phyloP scores from a whole-genome alignment of 2,888 invertebrate genomes.

The Macrosoma leucophasiata region DNA sequence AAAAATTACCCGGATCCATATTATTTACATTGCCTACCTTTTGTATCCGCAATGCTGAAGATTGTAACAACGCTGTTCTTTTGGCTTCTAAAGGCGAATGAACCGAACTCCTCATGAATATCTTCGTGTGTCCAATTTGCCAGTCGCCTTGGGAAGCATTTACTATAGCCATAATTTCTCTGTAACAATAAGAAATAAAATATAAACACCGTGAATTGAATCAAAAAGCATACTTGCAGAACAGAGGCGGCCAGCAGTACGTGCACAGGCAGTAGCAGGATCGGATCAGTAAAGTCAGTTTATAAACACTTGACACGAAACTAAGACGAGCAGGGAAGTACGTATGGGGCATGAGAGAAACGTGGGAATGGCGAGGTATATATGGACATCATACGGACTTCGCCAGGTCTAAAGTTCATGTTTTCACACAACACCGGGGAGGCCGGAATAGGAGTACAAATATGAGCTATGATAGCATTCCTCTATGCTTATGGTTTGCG shows the following conservation, averaged over 20 bases:
- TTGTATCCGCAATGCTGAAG: slow-evolving; percentile 84
- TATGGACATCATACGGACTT: no score
- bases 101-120: slow-evolving; percentile 87
- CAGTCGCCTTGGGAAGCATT: slow-evolving; percentile 85
- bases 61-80: slow-evolving; percentile 80
- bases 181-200: slow-evolving; percentile 26
- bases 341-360: not conserved
- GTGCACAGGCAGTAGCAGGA: not conserved
- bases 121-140: slow-evolving; percentile 92
- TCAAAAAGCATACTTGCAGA: not conserved
- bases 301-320: no score
- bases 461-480: no score
- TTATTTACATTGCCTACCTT: no score
- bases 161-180: slow-evolving; percentile 75
- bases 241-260: not conserved
- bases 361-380: no score
- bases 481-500: no score
- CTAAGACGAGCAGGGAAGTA: no score
- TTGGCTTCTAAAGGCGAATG: slow-evolving; percentile 90
- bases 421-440: no score
- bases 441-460: no score
- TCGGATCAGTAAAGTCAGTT: no score
- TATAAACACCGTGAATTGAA: not conserved
- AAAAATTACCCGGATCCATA: no score
- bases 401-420: no score